These are phyloP conservation scores for Zosterops lateralis DNA, from an alignment of 2,113 vertebrate genomes.

Conservation along the genomic window DNA sequence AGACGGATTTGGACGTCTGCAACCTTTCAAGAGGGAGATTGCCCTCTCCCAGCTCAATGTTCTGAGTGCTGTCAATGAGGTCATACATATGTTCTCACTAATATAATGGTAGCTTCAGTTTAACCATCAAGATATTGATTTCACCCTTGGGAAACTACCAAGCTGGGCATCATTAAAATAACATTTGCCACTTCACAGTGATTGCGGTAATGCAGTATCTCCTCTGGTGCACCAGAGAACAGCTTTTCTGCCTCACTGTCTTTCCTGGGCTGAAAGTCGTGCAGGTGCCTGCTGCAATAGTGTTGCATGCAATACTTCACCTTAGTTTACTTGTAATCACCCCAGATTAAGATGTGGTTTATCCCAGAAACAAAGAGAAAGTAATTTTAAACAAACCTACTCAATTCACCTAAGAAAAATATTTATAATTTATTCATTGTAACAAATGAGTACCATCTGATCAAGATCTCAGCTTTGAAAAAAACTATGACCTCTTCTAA, in stretches of 20 bases:
- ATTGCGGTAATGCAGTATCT: background rate
- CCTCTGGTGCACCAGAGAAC: background rate
- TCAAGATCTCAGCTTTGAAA: background rate
- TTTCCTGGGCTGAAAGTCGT: background rate
- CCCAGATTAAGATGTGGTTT: background rate
- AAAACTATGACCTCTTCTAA: background rate
- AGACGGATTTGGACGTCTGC: background rate
- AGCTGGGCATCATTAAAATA: background rate
- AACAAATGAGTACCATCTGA: background rate
- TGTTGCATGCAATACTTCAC: background rate
- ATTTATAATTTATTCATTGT: background rate
- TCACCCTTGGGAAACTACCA: constrained; percentile 10
- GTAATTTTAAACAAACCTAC: background rate
- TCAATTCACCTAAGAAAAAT: background rate
- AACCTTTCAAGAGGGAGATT: constrained; percentile 9
- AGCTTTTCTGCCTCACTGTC: background rate
- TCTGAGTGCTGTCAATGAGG: constrained; percentile 12
- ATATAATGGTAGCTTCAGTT: background rate
- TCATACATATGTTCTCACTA: background rate
- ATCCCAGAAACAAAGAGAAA: background rate
- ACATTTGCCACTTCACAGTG: background rate
- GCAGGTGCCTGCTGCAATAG: background rate
- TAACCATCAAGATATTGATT: constrained; percentile 19
- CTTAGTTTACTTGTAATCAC: background rate
- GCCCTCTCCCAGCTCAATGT: background rate